Evolutionary conservation across 1,140 invertebrate genomes (phyloP), one percentile per base, ranked within the genome.

Genomic region (Bursaphelenchus mucronatus): DNA sequence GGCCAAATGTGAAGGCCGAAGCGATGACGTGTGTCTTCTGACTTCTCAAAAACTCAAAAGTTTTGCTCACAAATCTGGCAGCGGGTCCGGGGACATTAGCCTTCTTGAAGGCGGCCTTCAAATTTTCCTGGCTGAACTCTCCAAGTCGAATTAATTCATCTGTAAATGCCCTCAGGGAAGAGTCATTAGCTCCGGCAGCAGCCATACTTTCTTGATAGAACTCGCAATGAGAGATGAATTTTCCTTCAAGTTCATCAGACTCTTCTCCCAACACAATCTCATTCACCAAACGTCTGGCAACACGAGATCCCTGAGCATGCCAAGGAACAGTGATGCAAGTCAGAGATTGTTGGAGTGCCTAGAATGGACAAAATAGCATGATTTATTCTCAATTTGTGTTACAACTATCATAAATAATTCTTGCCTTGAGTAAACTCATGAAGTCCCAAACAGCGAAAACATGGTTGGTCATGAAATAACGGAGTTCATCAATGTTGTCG

Each of bases 261-360:
- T 67, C 65, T 61, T 67, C 65, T 53, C 65, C 65, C n/a, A 67
- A 45, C 8, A 67, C 65, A 46, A 67, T 67, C 52, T 67, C 65
- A 44, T 67, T 67, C 61, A 67, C 66, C 8, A 67, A 52, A 10
- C 65, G 46, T 54, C 65, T n/a, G 11, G 49, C 8, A 11, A 45
- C 39, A 11, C 62, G 46, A 11, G 52, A 41, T 19, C 65, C 65
- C 17, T 43, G 50, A 15, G 62, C 47, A n/a, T 10, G 39, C 65
- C 65, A 67, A 17, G 65, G 65, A 21, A 67, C 53, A 10, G 13
- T 39, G 50, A 67, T 54, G 40, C 65, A 67, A 45, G 65, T 67
- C 47, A 67, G 49, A 17, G 67, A 40, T 11, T n/a, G 10, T 55
- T 67, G 65, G 43, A 67, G 65, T 15, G 45, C 17, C 30, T 30